A percentile compares a stretch with the other conserved stretches of the same genome.
Conservation (phyloP, 2,888 invertebrate species). For the Dolichomitus sp. region DNA sequence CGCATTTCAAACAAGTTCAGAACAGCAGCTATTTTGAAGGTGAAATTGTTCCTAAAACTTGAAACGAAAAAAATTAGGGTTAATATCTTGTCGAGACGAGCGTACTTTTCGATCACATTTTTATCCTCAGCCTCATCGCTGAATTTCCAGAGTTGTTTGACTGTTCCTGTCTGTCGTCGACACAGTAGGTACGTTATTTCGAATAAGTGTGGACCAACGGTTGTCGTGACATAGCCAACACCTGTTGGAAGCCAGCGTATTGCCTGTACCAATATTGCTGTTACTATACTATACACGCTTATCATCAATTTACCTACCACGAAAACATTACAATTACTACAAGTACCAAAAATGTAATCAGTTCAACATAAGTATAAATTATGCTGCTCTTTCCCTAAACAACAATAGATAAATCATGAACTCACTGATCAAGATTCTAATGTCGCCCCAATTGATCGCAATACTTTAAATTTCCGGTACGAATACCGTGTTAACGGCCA, state of each 20-base stretch:
- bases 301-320: neutral
- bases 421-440: slow-evolving; percentile 67
- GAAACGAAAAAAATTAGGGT: slow-evolving; percentile 57
- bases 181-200: slow-evolving; percentile 69
- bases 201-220: slow-evolving; percentile 61
- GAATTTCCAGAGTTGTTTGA: slow-evolving; percentile 60
- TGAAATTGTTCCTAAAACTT: slow-evolving; percentile 52
- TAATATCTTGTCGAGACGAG: slow-evolving; percentile 57
- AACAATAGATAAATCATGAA: neutral
- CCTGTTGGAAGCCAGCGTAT: slow-evolving; percentile 39
- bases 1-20: slow-evolving; percentile 34
- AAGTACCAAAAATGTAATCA: neutral
- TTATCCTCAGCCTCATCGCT: slow-evolving; percentile 53
- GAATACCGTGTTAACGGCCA: slow-evolving; percentile 59
- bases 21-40: slow-evolving; percentile 46
- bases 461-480: slow-evolving; percentile 67
- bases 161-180: slow-evolving; percentile 28
- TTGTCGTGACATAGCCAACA: slow-evolving; percentile 63
- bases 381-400: neutral
- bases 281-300: neutral
- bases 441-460: slow-evolving; percentile 62
- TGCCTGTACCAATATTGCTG: neutral
- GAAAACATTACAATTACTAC: neutral
- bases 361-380: neutral
- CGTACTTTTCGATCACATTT: slow-evolving; percentile 50